Evolutionary conservation across 1,140 invertebrate genomes (phyloP).

Genomic region (Neodiprion pinetum): DNA sequence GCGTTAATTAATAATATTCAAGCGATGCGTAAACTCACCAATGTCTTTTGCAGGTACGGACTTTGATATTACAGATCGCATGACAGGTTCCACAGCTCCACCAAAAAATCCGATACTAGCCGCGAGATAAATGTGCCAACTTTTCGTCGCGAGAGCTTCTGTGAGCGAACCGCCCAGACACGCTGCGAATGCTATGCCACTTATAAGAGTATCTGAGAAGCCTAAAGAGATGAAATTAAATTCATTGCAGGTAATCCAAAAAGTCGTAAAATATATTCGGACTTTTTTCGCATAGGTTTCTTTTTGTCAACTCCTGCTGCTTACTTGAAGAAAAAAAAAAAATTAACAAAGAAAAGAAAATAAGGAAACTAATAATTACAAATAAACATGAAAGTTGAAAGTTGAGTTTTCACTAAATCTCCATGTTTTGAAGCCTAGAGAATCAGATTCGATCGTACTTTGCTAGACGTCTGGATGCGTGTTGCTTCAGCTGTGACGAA

Average conservation of each 20-base stretch:
- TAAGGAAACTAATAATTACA: no score
- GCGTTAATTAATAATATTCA: constrained; percentile 7
- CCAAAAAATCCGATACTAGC: constrained; percentile 62
- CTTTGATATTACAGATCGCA: constrained; percentile 71
- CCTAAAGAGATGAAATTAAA: constrained; percentile 20
- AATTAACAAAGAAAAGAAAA: no score
- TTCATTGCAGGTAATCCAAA: no score
- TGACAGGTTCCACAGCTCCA: constrained; percentile 67
- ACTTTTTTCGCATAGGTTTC: no score
- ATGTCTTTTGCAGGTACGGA: constrained; percentile 69
- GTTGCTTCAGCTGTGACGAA: no score
- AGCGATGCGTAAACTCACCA: constrained; percentile 57
- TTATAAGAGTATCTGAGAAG: constrained; percentile 29
- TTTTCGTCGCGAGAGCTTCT: constrained; percentile 60
- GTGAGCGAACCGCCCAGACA: constrained; percentile 25
- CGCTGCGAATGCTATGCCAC: constrained; percentile 33
- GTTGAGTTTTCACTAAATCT: no score
- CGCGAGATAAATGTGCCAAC: constrained; percentile 73
- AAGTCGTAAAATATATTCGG: neutral
- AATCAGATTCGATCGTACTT: no score
- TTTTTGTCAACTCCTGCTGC: no score
- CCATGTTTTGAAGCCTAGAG: no score
- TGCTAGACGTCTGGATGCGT: no score
- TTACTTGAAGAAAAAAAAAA: no score
- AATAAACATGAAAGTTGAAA: no score